Conservation (phyloP, 2,113 vertebrate genomes). For the Acanthisitta chloris region DNA sequence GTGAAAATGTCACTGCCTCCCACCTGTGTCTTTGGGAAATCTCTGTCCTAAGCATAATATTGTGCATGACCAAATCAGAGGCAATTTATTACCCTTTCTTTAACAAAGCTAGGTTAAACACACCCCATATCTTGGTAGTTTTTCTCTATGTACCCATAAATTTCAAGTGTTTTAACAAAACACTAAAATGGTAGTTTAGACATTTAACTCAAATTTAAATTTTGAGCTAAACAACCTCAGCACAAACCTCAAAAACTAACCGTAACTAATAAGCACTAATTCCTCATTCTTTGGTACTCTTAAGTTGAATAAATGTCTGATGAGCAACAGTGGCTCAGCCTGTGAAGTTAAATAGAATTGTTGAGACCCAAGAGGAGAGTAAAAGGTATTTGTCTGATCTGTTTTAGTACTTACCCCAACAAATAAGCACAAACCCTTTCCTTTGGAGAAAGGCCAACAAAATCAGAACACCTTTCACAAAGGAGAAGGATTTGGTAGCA, state of each 20-base stretch:
- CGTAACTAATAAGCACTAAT: neutral
- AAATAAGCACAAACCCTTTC: neutral
- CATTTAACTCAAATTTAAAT: neutral
- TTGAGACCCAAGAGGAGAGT: neutral
- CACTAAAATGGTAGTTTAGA: neutral
- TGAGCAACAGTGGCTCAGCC: neutral
- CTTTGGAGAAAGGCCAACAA: neutral
- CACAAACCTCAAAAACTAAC: neutral
- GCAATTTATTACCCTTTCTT: neutral
- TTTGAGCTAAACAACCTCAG: neutral
- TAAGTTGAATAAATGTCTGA: neutral
- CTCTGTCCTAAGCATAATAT: neutral
- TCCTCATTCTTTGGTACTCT: neutral
- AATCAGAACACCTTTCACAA: neutral
- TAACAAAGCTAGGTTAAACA: neutral
- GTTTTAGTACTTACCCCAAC: neutral
- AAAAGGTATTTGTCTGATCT: neutral
- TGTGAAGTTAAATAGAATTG: neutral
- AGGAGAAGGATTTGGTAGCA: neutral
- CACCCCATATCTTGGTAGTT: neutral
- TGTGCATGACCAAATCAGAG: neutral
- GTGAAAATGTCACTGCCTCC: neutral
- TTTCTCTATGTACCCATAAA: neutral
- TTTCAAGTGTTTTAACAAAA: neutral
- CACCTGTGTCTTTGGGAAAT: neutral